Evolutionary conservation across 2,797 vertebrate genomes (phyloP).

Genomic region (Myiotriccus ornatus): DNA sequence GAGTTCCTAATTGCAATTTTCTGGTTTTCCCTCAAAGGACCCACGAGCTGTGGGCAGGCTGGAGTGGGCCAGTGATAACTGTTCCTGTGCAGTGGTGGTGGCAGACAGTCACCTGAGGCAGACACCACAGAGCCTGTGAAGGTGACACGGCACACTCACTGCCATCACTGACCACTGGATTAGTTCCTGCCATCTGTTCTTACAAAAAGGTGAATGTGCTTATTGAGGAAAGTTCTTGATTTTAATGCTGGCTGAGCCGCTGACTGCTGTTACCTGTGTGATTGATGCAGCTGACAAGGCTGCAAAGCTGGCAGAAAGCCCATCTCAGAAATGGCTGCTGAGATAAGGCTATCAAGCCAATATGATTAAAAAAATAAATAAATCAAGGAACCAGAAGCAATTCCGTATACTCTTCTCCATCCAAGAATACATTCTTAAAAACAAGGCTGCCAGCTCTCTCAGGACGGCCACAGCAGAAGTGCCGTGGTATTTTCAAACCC

Average conservation of each 20-base stretch:
- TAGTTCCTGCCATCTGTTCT: neutral
- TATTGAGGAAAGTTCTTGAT: neutral
- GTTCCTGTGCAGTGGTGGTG: accelerated
- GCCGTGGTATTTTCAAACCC: neutral
- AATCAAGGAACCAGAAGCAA: neutral
- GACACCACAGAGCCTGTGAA: neutral
- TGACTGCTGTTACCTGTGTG: neutral
- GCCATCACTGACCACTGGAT: neutral
- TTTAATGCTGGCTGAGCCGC: neutral
- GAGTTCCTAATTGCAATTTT: neutral
- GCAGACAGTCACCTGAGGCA: neutral
- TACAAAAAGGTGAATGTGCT: neutral
- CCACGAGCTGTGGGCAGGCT: neutral
- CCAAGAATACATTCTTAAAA: neutral
- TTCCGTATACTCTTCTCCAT: neutral
- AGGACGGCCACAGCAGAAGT: neutral
- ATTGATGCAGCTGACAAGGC: slow-evolving; percentile 10
- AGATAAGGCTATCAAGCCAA: neutral
- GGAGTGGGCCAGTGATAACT: neutral
- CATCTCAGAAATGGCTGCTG: neutral
- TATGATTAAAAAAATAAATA: neutral
- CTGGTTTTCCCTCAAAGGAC: neutral
- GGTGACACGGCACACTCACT: neutral
- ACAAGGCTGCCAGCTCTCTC: neutral
- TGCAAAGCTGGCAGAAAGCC: neutral